Percentiles rank a stretch among this genome's conserved stretches.
These are phyloP conservation scores for Paramisgurnus dabryanus DNA, from an alignment of 2,113 vertebrate genomes.

Conservation along the genomic window DNA sequence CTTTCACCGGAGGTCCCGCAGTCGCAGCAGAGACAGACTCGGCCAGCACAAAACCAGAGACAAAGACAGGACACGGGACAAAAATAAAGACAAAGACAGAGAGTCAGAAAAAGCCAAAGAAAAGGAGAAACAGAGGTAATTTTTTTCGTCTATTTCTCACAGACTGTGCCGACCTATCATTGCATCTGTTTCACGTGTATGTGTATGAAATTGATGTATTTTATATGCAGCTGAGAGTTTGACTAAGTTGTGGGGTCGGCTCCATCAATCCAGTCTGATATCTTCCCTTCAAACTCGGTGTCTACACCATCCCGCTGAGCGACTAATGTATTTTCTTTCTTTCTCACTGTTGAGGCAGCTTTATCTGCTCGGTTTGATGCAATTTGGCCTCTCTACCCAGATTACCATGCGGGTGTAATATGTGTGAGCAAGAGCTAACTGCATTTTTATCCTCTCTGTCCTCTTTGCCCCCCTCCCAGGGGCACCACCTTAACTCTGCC, in stretches of 20 bases:
- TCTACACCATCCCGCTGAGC: conserved; percentile 39
- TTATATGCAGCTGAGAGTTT: conserved; percentile 42
- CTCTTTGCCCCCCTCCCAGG: conserved; percentile 24
- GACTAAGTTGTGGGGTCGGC: conserved; percentile 13
- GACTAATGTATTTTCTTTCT: conserved; percentile 34
- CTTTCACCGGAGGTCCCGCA: conserved; percentile 51
- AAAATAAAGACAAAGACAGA: conserved; percentile 68
- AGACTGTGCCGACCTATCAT: neutral
- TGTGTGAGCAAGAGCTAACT: conserved; percentile 43
- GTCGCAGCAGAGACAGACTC: conserved; percentile 77
- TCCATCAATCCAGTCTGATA: conserved; percentile 48
- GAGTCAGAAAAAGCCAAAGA: conserved; percentile 61
- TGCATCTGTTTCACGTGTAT: neutral
- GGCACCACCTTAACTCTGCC: conserved; percentile 45
- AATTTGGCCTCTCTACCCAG: conserved; percentile 19
- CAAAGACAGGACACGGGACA: conserved; percentile 77
- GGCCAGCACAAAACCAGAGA: conserved; percentile 79
- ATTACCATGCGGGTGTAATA: conserved; percentile 28
- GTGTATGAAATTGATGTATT: conserved; percentile 17
- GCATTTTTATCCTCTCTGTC: conserved; percentile 41
- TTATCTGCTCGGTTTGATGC: conserved; percentile 24
- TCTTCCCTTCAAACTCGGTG: conserved; percentile 22
- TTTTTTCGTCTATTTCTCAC: neutral
- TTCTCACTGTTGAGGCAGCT: conserved; percentile 10
- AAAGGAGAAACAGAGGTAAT: conserved; percentile 60